phyloP scores from a whole-genome alignment of 2,888 invertebrate genomes.

The Perizoma affinitatum region DNA sequence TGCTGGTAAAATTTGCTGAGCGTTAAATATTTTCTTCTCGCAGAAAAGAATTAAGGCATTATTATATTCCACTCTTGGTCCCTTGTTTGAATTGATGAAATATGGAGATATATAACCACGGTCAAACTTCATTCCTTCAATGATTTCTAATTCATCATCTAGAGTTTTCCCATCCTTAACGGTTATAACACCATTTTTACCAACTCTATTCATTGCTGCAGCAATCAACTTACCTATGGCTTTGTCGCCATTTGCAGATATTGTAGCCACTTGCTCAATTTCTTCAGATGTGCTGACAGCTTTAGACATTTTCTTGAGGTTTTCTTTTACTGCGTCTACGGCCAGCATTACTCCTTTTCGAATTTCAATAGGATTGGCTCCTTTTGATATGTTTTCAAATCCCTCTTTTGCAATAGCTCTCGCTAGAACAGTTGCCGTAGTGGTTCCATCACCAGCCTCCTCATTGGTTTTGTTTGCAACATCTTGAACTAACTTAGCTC shows the following conservation, averaged over 20 bases:
- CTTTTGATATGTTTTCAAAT: constrained; percentile 98
- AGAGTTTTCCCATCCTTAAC: constrained; percentile 99
- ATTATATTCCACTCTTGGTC: constrained; percentile 98
- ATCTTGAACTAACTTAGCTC: constrained; percentile 98
- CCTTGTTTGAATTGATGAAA: constrained; percentile 99
- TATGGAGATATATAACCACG: constrained; percentile 99
- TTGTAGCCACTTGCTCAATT: constrained; percentile 99
- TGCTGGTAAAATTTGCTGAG: constrained; percentile 97
- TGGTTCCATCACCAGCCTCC: constrained; percentile 99
- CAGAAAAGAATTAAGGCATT: constrained; percentile 96
- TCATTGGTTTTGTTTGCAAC: constrained; percentile 99
- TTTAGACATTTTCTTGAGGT: constrained; percentile 94
- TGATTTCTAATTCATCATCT: constrained; percentile 95
- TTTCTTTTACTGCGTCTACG: constrained; percentile 94
- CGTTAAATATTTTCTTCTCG: constrained; percentile 98
- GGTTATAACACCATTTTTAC: constrained; percentile 98
- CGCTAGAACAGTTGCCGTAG: constrained; percentile 98
- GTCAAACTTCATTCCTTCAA: constrained; percentile 99
- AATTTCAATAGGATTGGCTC: constrained; percentile 98
- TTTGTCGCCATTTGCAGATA: constrained; percentile 98
- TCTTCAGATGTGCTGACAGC: constrained; percentile 97
- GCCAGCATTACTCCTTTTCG: constrained; percentile 95
- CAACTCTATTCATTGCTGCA: constrained; percentile 97
- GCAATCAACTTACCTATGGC: constrained; percentile 96
- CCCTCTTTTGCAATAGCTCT: constrained; percentile 99